Evolutionary conservation across 2,113 vertebrate genomes (phyloP).

Genomic region (Phasianus colchicus): DNA sequence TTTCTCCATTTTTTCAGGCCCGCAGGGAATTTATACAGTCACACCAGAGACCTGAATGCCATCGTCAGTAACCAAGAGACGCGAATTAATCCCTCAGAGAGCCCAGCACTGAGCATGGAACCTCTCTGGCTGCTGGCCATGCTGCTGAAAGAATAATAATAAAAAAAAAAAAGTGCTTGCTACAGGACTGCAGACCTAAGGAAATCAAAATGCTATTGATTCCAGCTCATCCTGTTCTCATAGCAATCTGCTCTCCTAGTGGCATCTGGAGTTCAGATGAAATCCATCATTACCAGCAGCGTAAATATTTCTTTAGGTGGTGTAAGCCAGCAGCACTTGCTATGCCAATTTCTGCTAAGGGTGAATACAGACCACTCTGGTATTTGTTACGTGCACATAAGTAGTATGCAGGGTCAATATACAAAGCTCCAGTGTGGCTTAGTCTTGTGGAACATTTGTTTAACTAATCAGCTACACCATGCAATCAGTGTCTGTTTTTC

Average conservation of each 20-base stretch:
- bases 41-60: not conserved
- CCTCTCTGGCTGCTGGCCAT: not conserved
- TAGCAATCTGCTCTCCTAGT: not conserved
- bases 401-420: not conserved
- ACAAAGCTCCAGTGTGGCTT: not conserved
- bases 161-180: not conserved
- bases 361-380: not conserved
- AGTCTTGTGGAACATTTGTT: conserved; percentile 1
- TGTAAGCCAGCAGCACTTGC: not conserved
- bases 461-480: conserved; percentile 14
- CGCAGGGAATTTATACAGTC: not conserved
- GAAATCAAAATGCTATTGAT: conserved; percentile 56
- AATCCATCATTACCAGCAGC: not conserved
- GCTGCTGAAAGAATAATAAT: conserved; percentile 21
- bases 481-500: conserved; percentile 68
- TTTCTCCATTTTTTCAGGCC: not conserved
- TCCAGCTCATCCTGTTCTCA: conserved; percentile 22
- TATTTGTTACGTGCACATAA: not conserved
- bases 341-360: not conserved
- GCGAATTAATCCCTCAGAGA: not conserved
- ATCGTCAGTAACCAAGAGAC: not conserved
- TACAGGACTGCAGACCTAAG: conserved; percentile 3
- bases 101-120: not conserved
- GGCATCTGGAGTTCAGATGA: conserved; percentile 12
- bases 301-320: conserved; percentile 18